Percentiles rank a stretch among this genome's conserved stretches.
Evolutionary conservation across 2,113 vertebrate species (phyloP).

Genomic region (Camelus dromedarius): DNA sequence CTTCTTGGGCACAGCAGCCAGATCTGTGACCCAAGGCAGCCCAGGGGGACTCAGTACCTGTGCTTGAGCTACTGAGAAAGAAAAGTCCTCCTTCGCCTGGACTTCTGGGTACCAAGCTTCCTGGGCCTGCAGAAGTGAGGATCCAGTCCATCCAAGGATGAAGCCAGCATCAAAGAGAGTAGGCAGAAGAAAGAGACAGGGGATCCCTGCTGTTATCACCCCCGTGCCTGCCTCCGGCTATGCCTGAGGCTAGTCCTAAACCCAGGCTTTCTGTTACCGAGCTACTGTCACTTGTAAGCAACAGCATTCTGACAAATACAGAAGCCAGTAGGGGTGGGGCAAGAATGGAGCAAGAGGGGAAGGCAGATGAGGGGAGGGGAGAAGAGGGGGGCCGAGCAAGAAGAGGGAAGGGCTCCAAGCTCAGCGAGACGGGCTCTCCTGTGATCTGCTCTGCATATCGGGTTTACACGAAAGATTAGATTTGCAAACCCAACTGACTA

Average conservation of each 20-base stretch:
- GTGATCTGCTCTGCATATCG: background rate
- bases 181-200: background rate
- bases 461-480: background rate
- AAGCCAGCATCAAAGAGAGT: background rate
- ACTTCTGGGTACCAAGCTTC: background rate
- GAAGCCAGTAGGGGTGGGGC: background rate
- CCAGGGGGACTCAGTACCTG: too few relatives aligned
- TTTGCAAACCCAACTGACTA: background rate
- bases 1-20: background rate
- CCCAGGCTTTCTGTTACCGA: background rate
- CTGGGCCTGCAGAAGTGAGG: accelerated
- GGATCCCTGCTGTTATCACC: accelerated
- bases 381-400: accelerated
- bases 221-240: background rate
- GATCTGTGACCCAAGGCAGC: background rate
- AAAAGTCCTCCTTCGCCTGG: background rate
- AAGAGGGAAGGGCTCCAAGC: background rate
- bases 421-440: accelerated
- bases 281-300: background rate
- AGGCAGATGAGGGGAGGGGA: background rate
- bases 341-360: accelerated
- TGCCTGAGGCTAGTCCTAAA: background rate
- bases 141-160: background rate
- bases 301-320: background rate
- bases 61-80: background rate